Percentiles rank a stretch among this genome's conserved stretches.
phyloP scores from a whole-genome alignment of 2,888 invertebrate genomes.

The Agrotis ipsilon region DNA sequence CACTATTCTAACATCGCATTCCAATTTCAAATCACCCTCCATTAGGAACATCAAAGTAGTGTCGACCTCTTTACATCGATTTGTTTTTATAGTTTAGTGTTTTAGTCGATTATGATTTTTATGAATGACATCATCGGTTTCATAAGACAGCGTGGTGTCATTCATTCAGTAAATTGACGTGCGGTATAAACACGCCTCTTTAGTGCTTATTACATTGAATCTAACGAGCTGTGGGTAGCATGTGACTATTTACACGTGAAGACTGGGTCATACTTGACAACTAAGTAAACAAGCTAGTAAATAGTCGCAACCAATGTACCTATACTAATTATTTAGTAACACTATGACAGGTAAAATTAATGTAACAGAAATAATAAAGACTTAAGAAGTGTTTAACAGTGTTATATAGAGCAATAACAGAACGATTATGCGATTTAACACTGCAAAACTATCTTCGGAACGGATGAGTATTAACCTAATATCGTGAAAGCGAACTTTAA shows the following conservation, averaged over 20 bases:
- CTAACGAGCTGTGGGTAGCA: conserved; percentile 43
- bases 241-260: conserved; percentile 3
- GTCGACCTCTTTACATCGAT: conserved; percentile 28
- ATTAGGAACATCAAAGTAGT: conserved; percentile 46
- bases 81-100: conserved; percentile 29
- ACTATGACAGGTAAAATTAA: not conserved
- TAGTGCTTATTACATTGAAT: conserved; percentile 52
- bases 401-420: not conserved
- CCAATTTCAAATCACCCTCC: conserved; percentile 39
- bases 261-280: conserved; percentile 16
- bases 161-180: conserved; percentile 71
- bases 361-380: not conserved
- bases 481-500: not conserved
- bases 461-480: not conserved
- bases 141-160: conserved; percentile 58
- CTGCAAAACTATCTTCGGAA: not conserved
- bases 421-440: not conserved
- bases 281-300: conserved; percentile 13
- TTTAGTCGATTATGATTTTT: conserved; percentile 51
- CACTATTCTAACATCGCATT: conserved; percentile 25
- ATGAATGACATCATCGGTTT: conserved; percentile 60
- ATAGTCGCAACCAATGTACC: too few relatives aligned
- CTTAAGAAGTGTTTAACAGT: too few relatives aligned
- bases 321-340: not conserved
- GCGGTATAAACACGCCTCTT: conserved; percentile 71